These are phyloP conservation scores for Gryllus bimaculatus DNA, from an alignment of 1,140 invertebrate species.

Conservation along the genomic window DNA sequence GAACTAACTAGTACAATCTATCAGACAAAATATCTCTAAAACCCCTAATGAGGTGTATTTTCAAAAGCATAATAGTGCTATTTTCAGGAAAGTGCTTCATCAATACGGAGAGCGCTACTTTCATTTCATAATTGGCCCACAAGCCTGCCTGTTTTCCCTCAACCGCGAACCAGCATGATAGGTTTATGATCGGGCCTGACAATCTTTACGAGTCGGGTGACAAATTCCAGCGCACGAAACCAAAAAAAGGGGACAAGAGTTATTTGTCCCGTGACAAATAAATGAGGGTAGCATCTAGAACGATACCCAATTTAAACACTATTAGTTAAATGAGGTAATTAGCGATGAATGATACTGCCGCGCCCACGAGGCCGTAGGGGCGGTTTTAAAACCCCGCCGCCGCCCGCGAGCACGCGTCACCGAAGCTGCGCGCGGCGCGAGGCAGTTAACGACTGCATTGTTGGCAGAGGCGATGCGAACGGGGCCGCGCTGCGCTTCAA, in stretches of 20 bases:
- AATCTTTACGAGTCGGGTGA: background rate
- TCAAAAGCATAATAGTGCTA: too few species aligned
- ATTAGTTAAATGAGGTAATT: background rate
- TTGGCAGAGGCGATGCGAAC: too few species aligned
- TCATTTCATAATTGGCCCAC: too few species aligned
- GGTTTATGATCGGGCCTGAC: too few species aligned
- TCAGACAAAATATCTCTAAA: too few species aligned
- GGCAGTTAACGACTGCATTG: too few species aligned
- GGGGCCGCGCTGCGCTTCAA: background rate
- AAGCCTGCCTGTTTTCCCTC: background rate
- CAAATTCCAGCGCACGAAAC: background rate
- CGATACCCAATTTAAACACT: background rate
- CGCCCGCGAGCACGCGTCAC: background rate
- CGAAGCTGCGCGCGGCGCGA: background rate
- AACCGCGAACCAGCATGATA: background rate
- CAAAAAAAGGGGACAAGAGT: background rate
- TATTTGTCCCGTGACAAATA: background rate
- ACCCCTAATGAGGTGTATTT: too few species aligned
- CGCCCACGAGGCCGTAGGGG: background rate
- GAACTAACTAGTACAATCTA: too few species aligned
- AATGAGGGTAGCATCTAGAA: background rate
- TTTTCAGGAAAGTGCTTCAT: too few species aligned
- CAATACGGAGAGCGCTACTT: too few species aligned
- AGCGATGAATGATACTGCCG: background rate
- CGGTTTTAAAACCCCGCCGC: background rate